Evolutionary conservation across 2,888 invertebrate genomes (phyloP).

Genomic region (Ennomos fuscantarius): DNA sequence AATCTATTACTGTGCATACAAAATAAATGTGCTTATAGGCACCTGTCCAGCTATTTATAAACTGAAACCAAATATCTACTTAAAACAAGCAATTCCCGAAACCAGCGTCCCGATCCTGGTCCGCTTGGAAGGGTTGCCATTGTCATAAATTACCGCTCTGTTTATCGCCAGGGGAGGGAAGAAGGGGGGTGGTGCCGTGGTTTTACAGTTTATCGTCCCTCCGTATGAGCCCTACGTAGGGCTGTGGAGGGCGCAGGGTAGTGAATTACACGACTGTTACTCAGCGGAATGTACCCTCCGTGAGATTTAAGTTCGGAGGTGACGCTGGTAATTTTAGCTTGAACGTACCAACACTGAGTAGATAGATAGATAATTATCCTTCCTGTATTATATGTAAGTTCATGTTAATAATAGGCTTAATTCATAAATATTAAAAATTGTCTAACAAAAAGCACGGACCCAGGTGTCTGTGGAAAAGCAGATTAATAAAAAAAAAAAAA

Average conservation of each 20-base stretch:
- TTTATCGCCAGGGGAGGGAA: slow-evolving; percentile 69
- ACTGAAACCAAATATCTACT: neutral
- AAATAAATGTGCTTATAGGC: too few relatives aligned
- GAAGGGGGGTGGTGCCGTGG: slow-evolving; percentile 64
- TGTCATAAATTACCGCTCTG: slow-evolving; percentile 82
- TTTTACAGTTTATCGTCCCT: slow-evolving; percentile 83
- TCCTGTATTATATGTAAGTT: too few relatives aligned
- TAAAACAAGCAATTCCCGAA: slow-evolving; percentile 35
- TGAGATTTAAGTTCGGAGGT: slow-evolving; percentile 29
- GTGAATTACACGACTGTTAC: slow-evolving; percentile 74
- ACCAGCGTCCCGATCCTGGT: slow-evolving; percentile 41
- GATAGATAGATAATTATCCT: too few relatives aligned
- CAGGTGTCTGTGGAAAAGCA: too few relatives aligned
- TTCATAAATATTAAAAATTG: too few relatives aligned
- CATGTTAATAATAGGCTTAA: too few relatives aligned
- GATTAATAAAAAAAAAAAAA: too few relatives aligned
- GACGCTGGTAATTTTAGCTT: slow-evolving; percentile 14
- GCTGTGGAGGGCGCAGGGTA: slow-evolving; percentile 42
- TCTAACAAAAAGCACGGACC: too few relatives aligned
- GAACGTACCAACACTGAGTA: neutral
- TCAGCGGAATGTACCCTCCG: slow-evolving; percentile 69
- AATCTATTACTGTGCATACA: too few relatives aligned
- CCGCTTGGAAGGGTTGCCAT: slow-evolving; percentile 67
- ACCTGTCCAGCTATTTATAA: neutral
- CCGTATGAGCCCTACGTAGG: slow-evolving; percentile 65